Percentiles rank a stretch among this genome's conserved stretches.
Evolutionary conservation across 2,888 invertebrate species (phyloP).

Genomic region (Drosophila nigricruria): DNA sequence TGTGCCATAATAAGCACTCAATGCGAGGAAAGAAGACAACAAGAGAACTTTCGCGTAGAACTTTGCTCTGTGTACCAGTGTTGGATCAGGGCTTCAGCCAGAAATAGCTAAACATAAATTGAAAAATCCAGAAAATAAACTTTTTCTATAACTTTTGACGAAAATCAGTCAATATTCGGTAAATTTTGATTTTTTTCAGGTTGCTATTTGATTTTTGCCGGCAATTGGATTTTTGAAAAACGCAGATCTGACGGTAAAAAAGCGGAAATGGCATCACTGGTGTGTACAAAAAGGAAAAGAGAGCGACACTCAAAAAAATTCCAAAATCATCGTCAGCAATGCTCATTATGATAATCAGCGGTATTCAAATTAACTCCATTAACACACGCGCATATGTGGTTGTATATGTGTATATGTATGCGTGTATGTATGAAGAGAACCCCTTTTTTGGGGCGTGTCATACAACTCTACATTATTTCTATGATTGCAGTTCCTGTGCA

Average conservation of each 20-base stretch:
- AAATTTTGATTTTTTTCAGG: no score
- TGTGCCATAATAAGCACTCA: slow-evolving; percentile 63
- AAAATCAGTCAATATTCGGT: no score
- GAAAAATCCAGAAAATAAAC: no score
- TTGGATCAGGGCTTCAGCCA: no score
- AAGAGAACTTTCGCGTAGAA: slow-evolving; percentile 30
- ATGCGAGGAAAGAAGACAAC: slow-evolving; percentile 8
- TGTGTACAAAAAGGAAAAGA: slow-evolving; percentile 69
- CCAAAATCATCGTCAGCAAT: slow-evolving; percentile 44
- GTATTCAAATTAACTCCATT: slow-evolving; percentile 69
- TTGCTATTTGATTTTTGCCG: no score
- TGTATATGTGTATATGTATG: not conserved
- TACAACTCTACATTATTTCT: slow-evolving; percentile 17
- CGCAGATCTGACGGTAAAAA: no score
- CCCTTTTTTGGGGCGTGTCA: slow-evolving; percentile 40
- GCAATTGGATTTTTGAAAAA: no score
- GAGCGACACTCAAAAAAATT: slow-evolving; percentile 21
- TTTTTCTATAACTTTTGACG: no score
- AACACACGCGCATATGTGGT: slow-evolving; percentile 24
- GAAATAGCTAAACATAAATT: no score
- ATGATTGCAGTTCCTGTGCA: slow-evolving; percentile 47
- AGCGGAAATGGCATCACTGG: no score
- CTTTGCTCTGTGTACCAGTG: no score
- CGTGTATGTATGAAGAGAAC: not conserved
- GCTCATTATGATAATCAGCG: slow-evolving; percentile 51